phyloP scores from a whole-genome alignment of 2,797 vertebrate genomes.

The Chiloscyllium punctatum region DNA sequence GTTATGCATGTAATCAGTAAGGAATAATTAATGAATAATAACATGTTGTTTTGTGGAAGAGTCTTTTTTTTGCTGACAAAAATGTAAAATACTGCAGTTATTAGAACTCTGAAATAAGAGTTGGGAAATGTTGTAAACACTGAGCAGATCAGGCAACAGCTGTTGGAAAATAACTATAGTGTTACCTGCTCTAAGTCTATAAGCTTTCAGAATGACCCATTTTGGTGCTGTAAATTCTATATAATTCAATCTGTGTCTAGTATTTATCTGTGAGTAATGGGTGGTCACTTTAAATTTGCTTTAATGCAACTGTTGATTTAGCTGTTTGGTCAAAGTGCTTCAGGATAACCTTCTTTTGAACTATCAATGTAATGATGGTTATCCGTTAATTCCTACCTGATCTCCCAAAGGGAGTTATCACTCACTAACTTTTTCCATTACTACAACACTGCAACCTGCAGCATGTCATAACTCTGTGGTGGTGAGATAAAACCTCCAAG shows the following conservation, averaged over 20 bases:
- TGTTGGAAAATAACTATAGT: background rate
- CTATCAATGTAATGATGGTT: background rate
- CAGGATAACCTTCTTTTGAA: background rate
- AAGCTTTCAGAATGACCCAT: background rate
- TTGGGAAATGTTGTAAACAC: background rate
- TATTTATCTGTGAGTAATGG: background rate
- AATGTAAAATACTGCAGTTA: background rate
- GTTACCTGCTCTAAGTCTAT: background rate
- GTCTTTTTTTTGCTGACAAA: background rate
- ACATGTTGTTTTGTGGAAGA: background rate
- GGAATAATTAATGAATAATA: background rate
- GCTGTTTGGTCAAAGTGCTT: background rate
- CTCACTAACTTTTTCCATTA: background rate
- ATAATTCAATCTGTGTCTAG: background rate
- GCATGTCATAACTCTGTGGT: background rate
- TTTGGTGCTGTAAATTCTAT: background rate
- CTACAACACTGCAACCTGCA: background rate
- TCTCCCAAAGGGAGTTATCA: background rate
- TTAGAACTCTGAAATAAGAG: background rate
- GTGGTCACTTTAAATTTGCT: background rate
- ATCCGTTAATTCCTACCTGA: background rate
- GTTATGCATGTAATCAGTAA: background rate
- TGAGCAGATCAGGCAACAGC: background rate
- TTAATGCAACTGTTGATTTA: background rate
- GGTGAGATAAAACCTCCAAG: background rate